phyloP scores from a whole-genome alignment of 2,797 vertebrate species.

The Myoxocephalus aenaeus region DNA sequence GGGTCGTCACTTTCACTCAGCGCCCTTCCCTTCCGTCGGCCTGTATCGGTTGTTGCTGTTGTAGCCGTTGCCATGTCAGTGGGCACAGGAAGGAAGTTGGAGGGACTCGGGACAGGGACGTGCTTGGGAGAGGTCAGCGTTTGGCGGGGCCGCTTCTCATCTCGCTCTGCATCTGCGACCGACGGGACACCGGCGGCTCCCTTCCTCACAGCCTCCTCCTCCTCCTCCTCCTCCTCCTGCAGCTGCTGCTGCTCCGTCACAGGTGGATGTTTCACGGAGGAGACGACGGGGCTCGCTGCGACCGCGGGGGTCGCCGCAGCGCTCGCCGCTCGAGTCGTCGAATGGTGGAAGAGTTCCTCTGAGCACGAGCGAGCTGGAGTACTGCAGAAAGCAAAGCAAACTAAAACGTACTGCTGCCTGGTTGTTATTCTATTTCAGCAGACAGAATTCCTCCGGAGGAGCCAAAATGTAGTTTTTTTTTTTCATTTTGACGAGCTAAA shows the following conservation, averaged over 20 bases:
- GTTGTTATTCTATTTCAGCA: slow-evolving; percentile 58
- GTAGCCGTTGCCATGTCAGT: slow-evolving; percentile 51
- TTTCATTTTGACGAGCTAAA: neutral
- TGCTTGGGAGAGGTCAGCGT: slow-evolving; percentile 56
- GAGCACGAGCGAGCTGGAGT: slow-evolving; percentile 76
- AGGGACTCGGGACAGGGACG: slow-evolving; percentile 36
- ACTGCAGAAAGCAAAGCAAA: slow-evolving; percentile 80
- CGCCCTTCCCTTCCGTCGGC: slow-evolving; percentile 52
- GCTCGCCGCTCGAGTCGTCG: slow-evolving; percentile 44
- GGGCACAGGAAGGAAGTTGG: slow-evolving; percentile 66
- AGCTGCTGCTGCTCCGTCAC: slow-evolving; percentile 6
- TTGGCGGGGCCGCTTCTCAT: slow-evolving; percentile 48
- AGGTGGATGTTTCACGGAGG: slow-evolving; percentile 45
- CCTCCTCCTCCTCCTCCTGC: neutral
- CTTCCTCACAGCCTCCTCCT: slow-evolving; percentile 20
- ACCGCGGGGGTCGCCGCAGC: slow-evolving; percentile 4
- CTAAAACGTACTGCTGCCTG: slow-evolving; percentile 59
- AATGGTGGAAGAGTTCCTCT: slow-evolving; percentile 73
- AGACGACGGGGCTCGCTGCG: slow-evolving; percentile 37
- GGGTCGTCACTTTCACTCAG: slow-evolving; percentile 58
- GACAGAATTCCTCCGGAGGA: slow-evolving; percentile 57
- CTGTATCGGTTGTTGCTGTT: slow-evolving; percentile 44
- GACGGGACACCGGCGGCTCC: neutral
- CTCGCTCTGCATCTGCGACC: slow-evolving; percentile 49
- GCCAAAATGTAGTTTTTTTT: slow-evolving; percentile 27